phyloP scores from a whole-genome alignment of 64 coral and sea anemone genomes.

The Actinia tenebrosa region DNA sequence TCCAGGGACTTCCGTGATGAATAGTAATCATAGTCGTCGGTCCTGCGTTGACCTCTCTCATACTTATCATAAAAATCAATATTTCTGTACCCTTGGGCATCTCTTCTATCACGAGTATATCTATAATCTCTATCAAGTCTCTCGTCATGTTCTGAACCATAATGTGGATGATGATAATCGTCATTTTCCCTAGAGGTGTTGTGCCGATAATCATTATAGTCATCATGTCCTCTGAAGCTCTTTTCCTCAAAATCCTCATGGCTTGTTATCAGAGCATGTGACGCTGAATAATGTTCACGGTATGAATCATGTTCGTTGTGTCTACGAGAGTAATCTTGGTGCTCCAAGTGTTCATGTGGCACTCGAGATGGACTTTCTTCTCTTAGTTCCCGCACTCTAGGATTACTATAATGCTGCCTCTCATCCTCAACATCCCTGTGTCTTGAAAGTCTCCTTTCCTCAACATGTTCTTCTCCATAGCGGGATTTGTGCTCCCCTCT shows the following conservation, averaged over 20 bases:
- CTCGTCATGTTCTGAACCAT: not conserved
- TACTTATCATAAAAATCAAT: not conserved
- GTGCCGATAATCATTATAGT: not conserved
- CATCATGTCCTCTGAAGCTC: not conserved
- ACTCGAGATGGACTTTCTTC: not conserved
- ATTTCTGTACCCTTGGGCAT: not conserved
- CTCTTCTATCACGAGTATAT: not conserved
- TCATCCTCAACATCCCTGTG: not conserved
- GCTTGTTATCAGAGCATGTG: not conserved
- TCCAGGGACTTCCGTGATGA: not conserved
- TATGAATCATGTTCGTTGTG: not conserved
- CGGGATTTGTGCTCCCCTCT: not conserved
- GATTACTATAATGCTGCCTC: not conserved
- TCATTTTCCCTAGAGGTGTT: not conserved
- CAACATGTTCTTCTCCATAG: not conserved
- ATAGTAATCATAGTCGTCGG: slow-evolving; percentile 7
- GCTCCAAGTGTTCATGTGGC: not conserved
- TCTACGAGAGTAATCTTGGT: not conserved
- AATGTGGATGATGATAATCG: not conserved
- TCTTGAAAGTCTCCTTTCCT: not conserved
- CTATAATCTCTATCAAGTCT: not conserved
- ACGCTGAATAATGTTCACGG: not conserved
- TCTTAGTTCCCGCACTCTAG: not conserved
- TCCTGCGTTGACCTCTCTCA: not conserved
- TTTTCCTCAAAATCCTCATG: not conserved